phyloP scores from a whole-genome alignment of 2,888 invertebrate genomes.

The Cataglyphis livida region DNA sequence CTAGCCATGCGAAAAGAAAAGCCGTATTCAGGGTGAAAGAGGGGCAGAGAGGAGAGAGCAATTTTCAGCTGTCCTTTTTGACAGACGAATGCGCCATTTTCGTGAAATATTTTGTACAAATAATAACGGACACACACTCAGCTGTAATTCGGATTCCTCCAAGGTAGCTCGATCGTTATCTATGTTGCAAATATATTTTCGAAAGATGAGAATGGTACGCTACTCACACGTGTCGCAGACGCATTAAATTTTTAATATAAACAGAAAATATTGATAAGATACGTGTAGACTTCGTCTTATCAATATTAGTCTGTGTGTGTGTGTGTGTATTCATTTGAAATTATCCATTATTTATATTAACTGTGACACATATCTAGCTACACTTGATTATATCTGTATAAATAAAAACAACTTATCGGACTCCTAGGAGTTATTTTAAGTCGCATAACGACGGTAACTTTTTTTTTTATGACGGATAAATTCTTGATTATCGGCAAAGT shows the following conservation, averaged over 20 bases:
- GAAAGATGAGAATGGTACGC: not conserved
- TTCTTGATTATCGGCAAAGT: slow-evolving; percentile 51
- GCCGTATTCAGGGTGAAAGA: not conserved
- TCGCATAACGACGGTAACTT: slow-evolving; percentile 37
- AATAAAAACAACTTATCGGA: slow-evolving; percentile 41
- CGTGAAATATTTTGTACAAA: not conserved
- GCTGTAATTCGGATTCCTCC: not conserved
- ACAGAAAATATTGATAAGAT: not conserved
- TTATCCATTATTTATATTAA: slow-evolving; percentile 17
- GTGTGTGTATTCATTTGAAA: not conserved
- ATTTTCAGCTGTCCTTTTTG: not conserved
- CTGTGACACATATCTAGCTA: not conserved
- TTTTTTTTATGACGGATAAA: slow-evolving; percentile 45
- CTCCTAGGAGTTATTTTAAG: slow-evolving; percentile 43
- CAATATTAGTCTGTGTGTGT: too few relatives aligned
- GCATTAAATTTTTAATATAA: not conserved
- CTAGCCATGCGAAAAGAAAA: slow-evolving; percentile 30
- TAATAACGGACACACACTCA: not conserved
- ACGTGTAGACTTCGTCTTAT: not conserved
- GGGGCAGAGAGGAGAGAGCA: not conserved
- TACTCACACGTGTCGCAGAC: not conserved
- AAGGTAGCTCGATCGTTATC: not conserved
- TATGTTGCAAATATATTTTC: not conserved
- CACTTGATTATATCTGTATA: slow-evolving; percentile 25
- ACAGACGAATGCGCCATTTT: not conserved